These are phyloP conservation scores for Atta cephalotes DNA, from an alignment of 1,140 invertebrate genomes.

Conservation along the genomic window DNA sequence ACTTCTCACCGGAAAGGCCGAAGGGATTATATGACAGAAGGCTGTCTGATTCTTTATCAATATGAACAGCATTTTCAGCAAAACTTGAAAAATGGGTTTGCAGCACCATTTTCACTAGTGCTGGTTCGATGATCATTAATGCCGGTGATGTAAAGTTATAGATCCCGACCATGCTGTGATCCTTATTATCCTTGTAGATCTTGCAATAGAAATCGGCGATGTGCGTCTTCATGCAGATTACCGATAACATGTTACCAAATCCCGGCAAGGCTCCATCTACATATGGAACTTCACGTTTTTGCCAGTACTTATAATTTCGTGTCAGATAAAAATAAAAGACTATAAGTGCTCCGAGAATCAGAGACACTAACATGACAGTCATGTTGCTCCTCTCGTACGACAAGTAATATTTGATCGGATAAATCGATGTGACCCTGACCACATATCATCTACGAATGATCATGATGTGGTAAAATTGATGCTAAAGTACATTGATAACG, in stretches of 20 bases:
- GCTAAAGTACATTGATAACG: not conserved
- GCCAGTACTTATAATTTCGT: slow-evolving; percentile 81
- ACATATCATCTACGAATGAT: not conserved
- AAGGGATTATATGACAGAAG: slow-evolving; percentile 76
- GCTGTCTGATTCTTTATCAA: slow-evolving; percentile 60
- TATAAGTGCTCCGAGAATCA: not conserved
- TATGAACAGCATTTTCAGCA: slow-evolving; percentile 29
- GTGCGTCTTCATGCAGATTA: slow-evolving; percentile 54
- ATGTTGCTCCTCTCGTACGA: slow-evolving; percentile 72
- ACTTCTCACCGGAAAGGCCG: slow-evolving; percentile 69
- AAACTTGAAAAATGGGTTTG: slow-evolving; percentile 79
- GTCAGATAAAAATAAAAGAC: slow-evolving; percentile 11
- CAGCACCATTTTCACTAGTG: slow-evolving; percentile 77
- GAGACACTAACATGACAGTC: not conserved
- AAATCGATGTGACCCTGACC: not conserved
- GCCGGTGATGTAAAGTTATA: slow-evolving; percentile 71
- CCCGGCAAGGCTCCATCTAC: slow-evolving; percentile 69
- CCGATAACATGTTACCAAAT: slow-evolving; percentile 74
- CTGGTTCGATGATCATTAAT: slow-evolving; percentile 78
- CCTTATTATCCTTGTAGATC: slow-evolving; percentile 63
- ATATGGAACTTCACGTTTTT: slow-evolving; percentile 81
- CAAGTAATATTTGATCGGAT: not conserved
- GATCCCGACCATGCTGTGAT: slow-evolving; percentile 75
- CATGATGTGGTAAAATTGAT: not conserved
- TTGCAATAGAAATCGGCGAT: slow-evolving; percentile 54